Base-by-base conservation (phyloP, 2,113 vertebrate genomes). In the Lanius ludovicianus region DNA sequence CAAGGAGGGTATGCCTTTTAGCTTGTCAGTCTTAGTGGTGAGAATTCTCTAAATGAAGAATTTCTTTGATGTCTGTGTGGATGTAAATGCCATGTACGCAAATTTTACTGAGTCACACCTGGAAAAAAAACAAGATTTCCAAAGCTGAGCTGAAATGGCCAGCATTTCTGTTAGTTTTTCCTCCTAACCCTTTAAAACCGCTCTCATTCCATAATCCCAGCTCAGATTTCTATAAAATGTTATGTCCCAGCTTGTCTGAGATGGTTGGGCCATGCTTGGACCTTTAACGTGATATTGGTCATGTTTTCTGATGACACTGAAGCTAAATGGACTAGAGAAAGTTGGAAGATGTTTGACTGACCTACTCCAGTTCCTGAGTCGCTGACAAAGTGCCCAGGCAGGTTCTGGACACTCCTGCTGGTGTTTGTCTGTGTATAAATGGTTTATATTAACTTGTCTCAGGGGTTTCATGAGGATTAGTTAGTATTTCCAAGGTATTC, bases 401-500 rank as follows among this genome's bases (percentile, higher is more conserved):
- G 19, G 33, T 50, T 49, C 52, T 49, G 82, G 68, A 46, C 35
- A 20, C 27, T 42, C 44, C 75, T 4, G 1, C 18, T 63, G 15
- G 41, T 82, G 25, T 57, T 82, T 87, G 20, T 10, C 2, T 69
- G 7, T 0, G 4, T 84, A 31, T 14, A 63, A 87, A 81, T 57
- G 53, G 60, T 95, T 90, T 84, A 75, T 71, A 64, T 92, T 92
- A 87, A 94, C 52, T 37, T 56, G 13, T 68, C 73, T 94, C 85
- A 35, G 23, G 44, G 60, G 27, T 13, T 93, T 93, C 68, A 39
- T 46, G 73, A 92, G 73, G 65, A 78, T 93, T 89, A 90, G 85
- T 83, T 94, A 91, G 74, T 68, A 68, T 71, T 87, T 93, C 56
- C 50, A 76, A 75, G n/a, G 13, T 30, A 24, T 64, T 87, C 31